These are phyloP conservation scores for Leptinotarsa juncta DNA, from an alignment of 2,888 invertebrate species.

Conservation along the genomic window DNA sequence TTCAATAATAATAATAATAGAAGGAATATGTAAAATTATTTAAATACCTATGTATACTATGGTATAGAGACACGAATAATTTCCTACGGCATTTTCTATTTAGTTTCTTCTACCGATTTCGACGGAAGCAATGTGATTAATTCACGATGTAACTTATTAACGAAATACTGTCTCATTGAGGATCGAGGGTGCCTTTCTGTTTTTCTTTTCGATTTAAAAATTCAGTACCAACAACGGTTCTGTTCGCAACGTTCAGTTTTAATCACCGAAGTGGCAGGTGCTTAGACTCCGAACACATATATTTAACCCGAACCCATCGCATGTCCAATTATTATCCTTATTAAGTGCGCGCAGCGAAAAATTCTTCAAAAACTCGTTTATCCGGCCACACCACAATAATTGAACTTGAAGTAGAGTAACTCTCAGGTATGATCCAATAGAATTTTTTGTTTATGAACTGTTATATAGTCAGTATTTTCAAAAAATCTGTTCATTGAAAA, in stretches of 20 bases:
- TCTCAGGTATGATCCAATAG: slow-evolving; percentile 3
- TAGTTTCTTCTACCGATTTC: too few relatives aligned
- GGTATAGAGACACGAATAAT: too few relatives aligned
- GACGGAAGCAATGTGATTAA: too few relatives aligned
- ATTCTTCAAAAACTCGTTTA: slow-evolving; percentile 41
- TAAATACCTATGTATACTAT: too few relatives aligned
- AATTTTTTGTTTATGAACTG: slow-evolving; percentile 15
- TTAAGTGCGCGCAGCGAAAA: slow-evolving; percentile 42
- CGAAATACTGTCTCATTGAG: neutral
- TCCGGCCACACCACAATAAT: slow-evolving; percentile 34
- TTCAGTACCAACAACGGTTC: slow-evolving; percentile 4
- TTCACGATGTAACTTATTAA: too few relatives aligned
- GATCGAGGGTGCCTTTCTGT: neutral
- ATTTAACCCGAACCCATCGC: slow-evolving; percentile 40
- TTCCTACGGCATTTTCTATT: too few relatives aligned
- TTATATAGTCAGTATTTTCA: too few relatives aligned
- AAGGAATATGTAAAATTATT: too few relatives aligned
- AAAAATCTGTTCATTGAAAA: too few relatives aligned
- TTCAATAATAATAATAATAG: too few relatives aligned
- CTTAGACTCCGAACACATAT: slow-evolving; percentile 36
- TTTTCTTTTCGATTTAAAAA: neutral
- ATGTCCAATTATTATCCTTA: slow-evolving; percentile 43
- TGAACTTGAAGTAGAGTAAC: slow-evolving; percentile 27
- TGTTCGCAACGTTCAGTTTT: slow-evolving; percentile 32
- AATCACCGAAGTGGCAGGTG: slow-evolving; percentile 40